A percentile compares a stretch with the other conserved stretches of the same genome.
Conservation (phyloP, 2,113 vertebrate genomes). For the Prolemur simus region DNA sequence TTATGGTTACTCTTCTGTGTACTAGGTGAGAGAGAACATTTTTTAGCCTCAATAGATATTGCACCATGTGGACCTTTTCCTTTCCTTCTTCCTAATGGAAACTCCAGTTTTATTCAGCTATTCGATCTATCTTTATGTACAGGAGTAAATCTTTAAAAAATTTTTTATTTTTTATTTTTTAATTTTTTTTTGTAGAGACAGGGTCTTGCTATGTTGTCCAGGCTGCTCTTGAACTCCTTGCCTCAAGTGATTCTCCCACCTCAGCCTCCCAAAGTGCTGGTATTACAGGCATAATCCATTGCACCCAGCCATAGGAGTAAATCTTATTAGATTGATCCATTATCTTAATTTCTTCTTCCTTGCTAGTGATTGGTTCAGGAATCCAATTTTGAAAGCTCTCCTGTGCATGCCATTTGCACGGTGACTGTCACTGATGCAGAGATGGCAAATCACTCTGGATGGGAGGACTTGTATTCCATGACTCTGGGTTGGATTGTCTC, state of each 20-base stretch:
- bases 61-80: background rate
- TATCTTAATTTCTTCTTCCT: background rate
- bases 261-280: too few relatives aligned
- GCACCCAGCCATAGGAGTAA: background rate
- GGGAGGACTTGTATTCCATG: background rate
- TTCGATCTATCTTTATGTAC: background rate
- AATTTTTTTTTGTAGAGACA: too few relatives aligned
- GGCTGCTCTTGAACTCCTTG: too few relatives aligned
- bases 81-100: background rate
- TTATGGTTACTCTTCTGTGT: background rate
- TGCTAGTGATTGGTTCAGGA: background rate
- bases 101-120: background rate
- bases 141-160: background rate
- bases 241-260: too few relatives aligned
- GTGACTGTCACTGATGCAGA: background rate
- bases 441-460: background rate
- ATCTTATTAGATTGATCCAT: background rate
- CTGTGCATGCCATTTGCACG: background rate
- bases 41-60: background rate
- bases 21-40: background rate
- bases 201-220: too few relatives aligned
- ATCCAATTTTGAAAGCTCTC: background rate
- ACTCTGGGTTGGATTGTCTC: background rate
- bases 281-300: too few relatives aligned
- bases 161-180: too few relatives aligned